Base-by-base conservation (phyloP, 2,888 invertebrate genomes). In the Eubasilissa splendida region DNA sequence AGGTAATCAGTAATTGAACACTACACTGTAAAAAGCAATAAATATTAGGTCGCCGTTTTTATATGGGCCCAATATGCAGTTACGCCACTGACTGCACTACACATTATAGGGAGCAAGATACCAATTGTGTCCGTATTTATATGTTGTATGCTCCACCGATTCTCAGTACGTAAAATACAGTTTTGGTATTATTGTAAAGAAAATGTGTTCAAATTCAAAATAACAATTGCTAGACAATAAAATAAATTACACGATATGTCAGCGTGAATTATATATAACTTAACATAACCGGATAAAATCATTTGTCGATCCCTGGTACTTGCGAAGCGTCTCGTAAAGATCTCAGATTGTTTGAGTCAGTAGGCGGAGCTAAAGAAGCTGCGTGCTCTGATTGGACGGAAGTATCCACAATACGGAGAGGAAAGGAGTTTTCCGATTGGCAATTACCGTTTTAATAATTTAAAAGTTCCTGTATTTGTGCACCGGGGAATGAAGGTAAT, bases 321-420 rank as follows among this genome's bases (percentile, higher is more conserved):
- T 22, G 14, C 53, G n/a, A 66, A 66, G 42, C 42, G 7, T 52
- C 52, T 14, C 11, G 52, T 10, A 56, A 73, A 56, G 71, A 71
- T 71, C 56, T 71, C 11, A 11, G 54, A 56, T 58, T 73, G 71
- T 73, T 58, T 73, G 22, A 33, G 71, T 31, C 56, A 4, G n/a
- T 31, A 73, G 71, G 71, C 58, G 71, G 71, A 73, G 71, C 58
- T 56, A 73, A 12, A 56, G 8, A 31, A 22, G 71, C 22, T 58
- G 54, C 42, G 71, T 33, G 56, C 71, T 73, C 71, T 73, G 42
- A 73, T 73, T 73, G 71, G 71, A 33, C 31, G 42, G 58, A 33
- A 31, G 22, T 71, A 53, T 71, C 14, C 11, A 11, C 22, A 11
- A 71, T 8, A 58, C 12, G 42, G 31, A 4, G 71, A 10, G 33